Percentiles rank a stretch among this genome's conserved stretches.
Evolutionary conservation across 2,888 invertebrate genomes (phyloP).

Genomic region (Pediacus dermestoides): DNA sequence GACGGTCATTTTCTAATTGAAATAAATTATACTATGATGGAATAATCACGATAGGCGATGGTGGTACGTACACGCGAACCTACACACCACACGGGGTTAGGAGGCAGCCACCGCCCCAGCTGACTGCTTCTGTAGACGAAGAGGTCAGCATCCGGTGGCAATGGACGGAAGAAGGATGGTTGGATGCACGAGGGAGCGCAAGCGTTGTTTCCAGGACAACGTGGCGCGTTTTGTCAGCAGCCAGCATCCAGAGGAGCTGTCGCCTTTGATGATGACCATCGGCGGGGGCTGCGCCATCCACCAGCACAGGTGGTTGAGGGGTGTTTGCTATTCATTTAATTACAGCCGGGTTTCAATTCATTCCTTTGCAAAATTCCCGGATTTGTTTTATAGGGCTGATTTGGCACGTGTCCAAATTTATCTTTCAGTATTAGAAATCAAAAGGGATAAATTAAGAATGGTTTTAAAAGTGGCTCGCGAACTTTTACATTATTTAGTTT

Average conservation of each 20-base stretch:
- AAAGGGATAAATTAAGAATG: too few relatives aligned
- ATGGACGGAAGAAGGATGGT: slow-evolving; percentile 32
- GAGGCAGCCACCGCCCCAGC: slow-evolving; percentile 55
- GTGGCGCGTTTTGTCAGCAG: too few relatives aligned
- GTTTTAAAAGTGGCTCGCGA: too few relatives aligned
- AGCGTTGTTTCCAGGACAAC: slow-evolving; percentile 48
- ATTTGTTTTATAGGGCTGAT: too few relatives aligned
- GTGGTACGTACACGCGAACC: slow-evolving; percentile 33
- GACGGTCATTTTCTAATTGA: too few relatives aligned
- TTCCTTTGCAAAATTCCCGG: slow-evolving; percentile 22
- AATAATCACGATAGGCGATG: slow-evolving; percentile 24
- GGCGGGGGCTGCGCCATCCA: too few relatives aligned
- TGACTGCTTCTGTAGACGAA: slow-evolving; percentile 46
- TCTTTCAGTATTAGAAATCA: too few relatives aligned
- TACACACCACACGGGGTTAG: slow-evolving; percentile 38
- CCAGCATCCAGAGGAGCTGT: slow-evolving; percentile 23
- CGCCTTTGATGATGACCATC: too few relatives aligned
- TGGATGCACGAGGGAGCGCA: slow-evolving; percentile 38
- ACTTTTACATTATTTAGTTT: too few relatives aligned
- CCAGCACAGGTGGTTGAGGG: slow-evolving; percentile 30
- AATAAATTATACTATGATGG: too few relatives aligned
- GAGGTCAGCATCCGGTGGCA: slow-evolving; percentile 39
- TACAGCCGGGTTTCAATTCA: slow-evolving; percentile 16
- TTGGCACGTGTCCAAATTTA: too few relatives aligned
- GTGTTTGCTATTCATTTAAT: slow-evolving; percentile 17